Evolutionary conservation across 2,113 vertebrate genomes (phyloP).

Genomic region (Labrus mixtus): DNA sequence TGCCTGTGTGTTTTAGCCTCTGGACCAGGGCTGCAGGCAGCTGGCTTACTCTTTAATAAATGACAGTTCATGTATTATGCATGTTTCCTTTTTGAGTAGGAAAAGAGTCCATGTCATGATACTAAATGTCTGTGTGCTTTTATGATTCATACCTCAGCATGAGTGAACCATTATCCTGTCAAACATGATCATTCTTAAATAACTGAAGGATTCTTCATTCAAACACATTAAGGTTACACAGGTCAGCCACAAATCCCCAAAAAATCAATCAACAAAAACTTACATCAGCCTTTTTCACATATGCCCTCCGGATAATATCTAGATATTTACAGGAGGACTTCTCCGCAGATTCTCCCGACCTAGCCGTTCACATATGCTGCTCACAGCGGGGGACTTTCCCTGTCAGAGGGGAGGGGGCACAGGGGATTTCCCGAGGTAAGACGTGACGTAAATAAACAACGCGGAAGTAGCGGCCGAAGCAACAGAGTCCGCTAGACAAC

Average conservation of each 20-base stretch:
- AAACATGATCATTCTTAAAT: neutral
- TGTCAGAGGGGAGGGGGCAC: no score
- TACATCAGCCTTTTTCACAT: no score
- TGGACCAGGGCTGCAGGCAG: neutral
- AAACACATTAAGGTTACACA: neutral
- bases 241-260: neutral
- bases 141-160: neutral
- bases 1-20: neutral
- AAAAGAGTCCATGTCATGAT: neutral
- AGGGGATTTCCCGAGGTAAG: no score
- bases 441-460: no score
- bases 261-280: neutral
- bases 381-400: no score
- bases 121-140: neutral
- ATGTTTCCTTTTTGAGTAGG: neutral
- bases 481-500: no score
- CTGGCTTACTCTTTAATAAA: conserved; percentile 19
- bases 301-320: no score
- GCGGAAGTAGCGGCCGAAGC: no score
- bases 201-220: neutral
- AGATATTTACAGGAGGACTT: no score
- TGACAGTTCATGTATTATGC: conserved; percentile 27
- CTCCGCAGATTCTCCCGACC: no score
- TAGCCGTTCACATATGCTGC: no score
- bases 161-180: neutral